Evolutionary conservation across 92 coral and sea anemone genomes (phyloP).

Genomic region (Heteractis magnifica): DNA sequence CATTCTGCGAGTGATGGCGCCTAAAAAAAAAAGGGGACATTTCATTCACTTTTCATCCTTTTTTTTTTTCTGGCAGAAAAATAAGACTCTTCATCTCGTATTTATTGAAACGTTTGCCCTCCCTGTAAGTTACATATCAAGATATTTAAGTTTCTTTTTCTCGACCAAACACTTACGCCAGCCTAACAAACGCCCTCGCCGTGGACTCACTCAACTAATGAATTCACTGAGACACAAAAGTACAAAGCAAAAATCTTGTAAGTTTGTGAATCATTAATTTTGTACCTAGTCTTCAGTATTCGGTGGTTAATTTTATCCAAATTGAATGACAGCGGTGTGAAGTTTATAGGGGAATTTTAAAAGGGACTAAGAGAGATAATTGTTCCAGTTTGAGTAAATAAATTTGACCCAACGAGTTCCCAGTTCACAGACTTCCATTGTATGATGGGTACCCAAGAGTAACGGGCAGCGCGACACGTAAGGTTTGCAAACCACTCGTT

Average conservation of each 20-base stretch:
- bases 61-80: not conserved
- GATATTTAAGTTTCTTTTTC: not conserved
- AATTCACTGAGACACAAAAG: no score
- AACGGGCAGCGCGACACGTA: not conserved
- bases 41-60: not conserved
- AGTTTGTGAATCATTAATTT: no score
- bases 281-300: no score
- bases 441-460: not conserved
- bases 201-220: no score
- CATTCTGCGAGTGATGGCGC: not conserved
- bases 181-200: not conserved
- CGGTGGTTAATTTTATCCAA: no score
- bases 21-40: not conserved
- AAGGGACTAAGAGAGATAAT: not conserved
- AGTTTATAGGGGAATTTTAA: no score
- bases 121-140: not conserved
- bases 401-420: not conserved
- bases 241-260: no score
- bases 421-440: constrained; percentile 1
- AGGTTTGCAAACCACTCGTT: constrained; percentile 1
- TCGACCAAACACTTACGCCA: not conserved
- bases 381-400: not conserved
- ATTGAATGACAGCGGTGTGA: no score
- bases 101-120: not conserved
- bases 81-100: not conserved